Evolutionary conservation across 2,797 vertebrate species (phyloP).

Genomic region (Cyprinella venusta): DNA sequence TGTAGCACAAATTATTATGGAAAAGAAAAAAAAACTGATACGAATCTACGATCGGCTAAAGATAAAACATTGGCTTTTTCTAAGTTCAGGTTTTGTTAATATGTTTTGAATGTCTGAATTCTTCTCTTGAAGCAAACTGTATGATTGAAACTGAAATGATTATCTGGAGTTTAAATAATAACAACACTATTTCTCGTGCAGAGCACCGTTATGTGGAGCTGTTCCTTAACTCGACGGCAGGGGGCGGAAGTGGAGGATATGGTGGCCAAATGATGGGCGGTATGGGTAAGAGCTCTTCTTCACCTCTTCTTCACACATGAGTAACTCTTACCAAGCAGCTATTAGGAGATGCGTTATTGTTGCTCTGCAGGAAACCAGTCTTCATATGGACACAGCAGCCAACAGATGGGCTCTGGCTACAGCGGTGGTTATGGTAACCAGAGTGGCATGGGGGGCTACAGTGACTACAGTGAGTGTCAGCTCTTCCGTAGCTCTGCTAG

Average conservation of each 20-base stretch:
- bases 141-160: no score
- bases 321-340: neutral
- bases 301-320: neutral
- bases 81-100: neutral
- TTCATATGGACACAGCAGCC: constrained; percentile 89
- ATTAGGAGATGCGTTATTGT: neutral
- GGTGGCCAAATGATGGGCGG: constrained; percentile 93
- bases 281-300: constrained; percentile 80
- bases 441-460: constrained; percentile 97
- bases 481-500: constrained; percentile 58
- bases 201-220: constrained; percentile 86
- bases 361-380: constrained; percentile 87
- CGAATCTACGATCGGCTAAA: neutral
- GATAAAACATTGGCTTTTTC: neutral
- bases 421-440: constrained; percentile 94
- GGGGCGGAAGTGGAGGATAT: constrained; percentile 83
- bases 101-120: neutral
- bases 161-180: neutral
- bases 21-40: neutral
- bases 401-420: constrained; percentile 93
- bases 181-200: constrained; percentile 49
- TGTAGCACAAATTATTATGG: neutral
- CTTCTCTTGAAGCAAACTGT: constrained; percentile 1
- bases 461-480: constrained; percentile 86
- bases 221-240: constrained; percentile 85